Evolutionary conservation across 2,888 invertebrate genomes (phyloP), one percentile per base, ranked within the genome.

Genomic region (Apamea anceps): DNA sequence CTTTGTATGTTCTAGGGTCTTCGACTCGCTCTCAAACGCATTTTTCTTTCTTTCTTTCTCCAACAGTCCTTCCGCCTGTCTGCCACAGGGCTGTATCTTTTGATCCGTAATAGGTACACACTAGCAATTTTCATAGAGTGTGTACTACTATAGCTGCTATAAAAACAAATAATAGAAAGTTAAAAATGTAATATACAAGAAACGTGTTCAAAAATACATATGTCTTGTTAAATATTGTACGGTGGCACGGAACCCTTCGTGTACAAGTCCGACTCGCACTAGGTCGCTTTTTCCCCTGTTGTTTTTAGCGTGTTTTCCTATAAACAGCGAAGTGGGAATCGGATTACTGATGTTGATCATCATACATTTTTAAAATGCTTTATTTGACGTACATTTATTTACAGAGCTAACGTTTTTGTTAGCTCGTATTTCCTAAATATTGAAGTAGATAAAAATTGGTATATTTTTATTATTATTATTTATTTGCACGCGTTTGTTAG

Each of bases 291-390:
- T 62, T 0, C 5, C 21, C 21, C 5, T 28, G 21, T 63, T 65
- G 25, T 80, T 70, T 75, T 73, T 62, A 32, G 7, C 15, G 4
- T n/a, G 13, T 80, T 80, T 65, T 45, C 6, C 45, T 57, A 18
- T 74, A 62, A 66, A 68, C 15, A 51, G 13, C 62, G 2, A 54
- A 71, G 70, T 51, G 51, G 8, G 3, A 79, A 73, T 70, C 51
- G 51, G 68, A 72, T 73, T 68, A 68, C 28, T 21, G 21, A 42
- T 79, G 25, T 68, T 25, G 10, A 32, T 25, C 8, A 32, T 25
- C 2, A 51, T 45, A 68, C 12, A 32, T 67, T 80, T 67, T 62
- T 37, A 1, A 54, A 79, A 54, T n/a, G 21, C 32, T 54, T 71
- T 57, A 25, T 37, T 60, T 28, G 60, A n/a, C 15, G 7, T 25